phyloP scores from a whole-genome alignment of 2,113 vertebrate genomes.

The Orycteropus afer region DNA sequence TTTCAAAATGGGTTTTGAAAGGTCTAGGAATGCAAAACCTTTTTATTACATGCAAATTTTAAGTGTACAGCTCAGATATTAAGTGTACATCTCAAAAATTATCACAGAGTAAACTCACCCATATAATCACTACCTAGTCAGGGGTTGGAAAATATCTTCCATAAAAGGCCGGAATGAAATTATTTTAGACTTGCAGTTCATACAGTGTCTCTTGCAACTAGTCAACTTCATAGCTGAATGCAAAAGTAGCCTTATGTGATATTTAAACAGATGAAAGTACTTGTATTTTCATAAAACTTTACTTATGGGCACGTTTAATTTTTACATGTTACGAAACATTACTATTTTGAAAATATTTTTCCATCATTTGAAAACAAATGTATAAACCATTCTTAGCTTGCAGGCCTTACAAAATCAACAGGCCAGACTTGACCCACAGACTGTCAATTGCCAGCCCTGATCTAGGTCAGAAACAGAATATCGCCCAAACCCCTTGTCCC shows the following conservation, averaged over 20 bases:
- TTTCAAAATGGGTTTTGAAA: constrained; percentile 17
- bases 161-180: not conserved
- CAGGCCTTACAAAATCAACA: not conserved
- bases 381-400: not conserved
- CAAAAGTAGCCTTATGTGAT: not conserved
- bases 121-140: not conserved
- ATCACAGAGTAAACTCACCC: not conserved
- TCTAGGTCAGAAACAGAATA: not conserved
- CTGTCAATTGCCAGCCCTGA: not conserved
- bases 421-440: not conserved
- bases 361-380: not conserved
- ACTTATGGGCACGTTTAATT: not conserved
- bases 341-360: not conserved
- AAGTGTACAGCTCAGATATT: not conserved
- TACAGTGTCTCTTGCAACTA: not conserved
- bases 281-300: not conserved
- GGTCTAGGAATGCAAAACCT: not conserved
- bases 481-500: not conserved
- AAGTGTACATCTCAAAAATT: not conserved
- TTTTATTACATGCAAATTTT: not conserved
- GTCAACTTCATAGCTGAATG: not conserved
- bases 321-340: not conserved
- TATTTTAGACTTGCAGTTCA: not conserved
- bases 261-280: not conserved
- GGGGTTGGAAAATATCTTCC: not conserved